Evolutionary conservation across 2,113 vertebrate species (phyloP), one percentile per base, ranked within the genome.

Genomic region (Chamaea fasciata): DNA sequence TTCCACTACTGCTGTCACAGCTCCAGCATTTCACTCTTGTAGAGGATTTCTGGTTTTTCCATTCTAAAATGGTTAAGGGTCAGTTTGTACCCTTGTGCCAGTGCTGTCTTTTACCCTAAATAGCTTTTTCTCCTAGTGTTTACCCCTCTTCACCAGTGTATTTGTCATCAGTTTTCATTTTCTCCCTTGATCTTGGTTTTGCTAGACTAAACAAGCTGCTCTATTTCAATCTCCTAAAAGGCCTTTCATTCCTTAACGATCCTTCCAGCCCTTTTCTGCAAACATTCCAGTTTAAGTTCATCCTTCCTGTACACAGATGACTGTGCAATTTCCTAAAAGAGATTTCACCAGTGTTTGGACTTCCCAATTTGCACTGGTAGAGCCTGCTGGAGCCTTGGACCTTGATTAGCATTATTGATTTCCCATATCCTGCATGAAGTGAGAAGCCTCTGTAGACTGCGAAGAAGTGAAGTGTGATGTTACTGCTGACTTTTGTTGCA

Each of bases 131-230:
- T 94, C 15, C 52, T 63, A 8, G 24, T 63, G 47, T 86, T 93
- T 81, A 90, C 46, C 24, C 37, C 53, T 71, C 41, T 87, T 84
- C 60, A 82, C 17, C 22, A 59, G 9, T 39, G 18, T 39, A 28
- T 92, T 93, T 86, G 63, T 93, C 1, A 0, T 68, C 57, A 79
- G 70, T 57, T 82, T 64, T 84, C 7, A 60, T 94, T 86, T 93
- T 90, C 44, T 83, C 69, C 37, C 62, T 91, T 6, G 0, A 59
- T 94, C 52, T 74, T 83, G 49, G 47, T 86, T 88, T 90, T 88
- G 11, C 35, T 92, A 95, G 88, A 90, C 92, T 96, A 88, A 96
- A 94, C 92, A 96, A 85, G 62, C 70, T 73, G 24, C 59, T 83
- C 46, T 83, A 33, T 83, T 96, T 83, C 81, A 88, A 88, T 62